Evolutionary conservation across 2,888 invertebrate genomes (phyloP), one percentile per base, ranked within the genome.

Genomic region (Polyommatus icarus): DNA sequence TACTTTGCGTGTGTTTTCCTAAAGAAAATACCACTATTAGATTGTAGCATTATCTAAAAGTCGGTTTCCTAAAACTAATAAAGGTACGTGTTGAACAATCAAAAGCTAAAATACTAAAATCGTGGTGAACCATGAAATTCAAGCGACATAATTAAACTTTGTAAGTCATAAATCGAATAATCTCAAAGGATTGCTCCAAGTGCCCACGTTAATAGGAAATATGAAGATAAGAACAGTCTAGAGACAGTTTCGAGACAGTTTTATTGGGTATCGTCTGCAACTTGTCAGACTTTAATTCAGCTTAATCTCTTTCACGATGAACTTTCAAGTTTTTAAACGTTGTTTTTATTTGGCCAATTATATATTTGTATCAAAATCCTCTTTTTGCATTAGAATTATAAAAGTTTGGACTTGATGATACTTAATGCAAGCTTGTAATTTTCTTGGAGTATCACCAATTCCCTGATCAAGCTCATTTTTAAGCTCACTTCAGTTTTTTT

Each of bases 111-210:
- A 40, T 40, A 40, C 40, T 50, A 50, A 54, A 54, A 54, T 18
- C 61, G 4, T 29, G 4, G 12, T 24, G 61, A 67, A 67, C 24
- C 61, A 24, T 67, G 18, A 29, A 67, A 32, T 61, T 67, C 67
- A 18, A 18, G 29, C 15, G 29, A 15, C 54, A 54, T 50, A 75
- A 24, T 75, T 75, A 54, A 75, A 75, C 20, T 75, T 32, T 46
- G 5, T 0, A 75, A 75, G 54, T 24, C 29, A 15, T 18, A 50
- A 75, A 50, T 75, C 54, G 50, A 20, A 75, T 73, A 82, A 71
- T 20, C n/a, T 59, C 40, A 5, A 71, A 24, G 6, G 32, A 71
- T 73, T 77, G 18, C 71, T n/a, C 46, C 67, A 78, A 80, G 77
- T 71, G 24, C 67, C 29, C 67, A 76, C 72, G 54, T 71, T 72